These are phyloP conservation scores for Siniperca chuatsi DNA, from an alignment of 2,113 vertebrate species.

Conservation along the genomic window DNA sequence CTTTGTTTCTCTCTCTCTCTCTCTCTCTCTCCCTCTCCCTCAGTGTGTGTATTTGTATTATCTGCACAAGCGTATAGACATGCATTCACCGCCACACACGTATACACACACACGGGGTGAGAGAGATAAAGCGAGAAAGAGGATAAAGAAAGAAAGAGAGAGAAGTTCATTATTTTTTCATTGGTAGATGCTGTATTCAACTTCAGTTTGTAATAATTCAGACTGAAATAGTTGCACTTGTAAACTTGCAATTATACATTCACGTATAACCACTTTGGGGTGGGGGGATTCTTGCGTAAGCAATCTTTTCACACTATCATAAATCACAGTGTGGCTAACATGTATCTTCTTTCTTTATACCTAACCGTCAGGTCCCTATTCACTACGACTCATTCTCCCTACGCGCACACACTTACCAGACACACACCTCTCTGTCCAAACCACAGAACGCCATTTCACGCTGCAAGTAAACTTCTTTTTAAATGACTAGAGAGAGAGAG, in stretches of 20 bases:
- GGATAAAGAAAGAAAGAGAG: no score
- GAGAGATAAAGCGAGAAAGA: no score
- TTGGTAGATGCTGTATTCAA: not conserved
- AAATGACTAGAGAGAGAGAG: slow-evolving; percentile 27
- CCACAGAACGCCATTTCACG: not conserved
- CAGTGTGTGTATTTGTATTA: no score
- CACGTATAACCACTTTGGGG: slow-evolving; percentile 16
- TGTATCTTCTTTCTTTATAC: slow-evolving; percentile 85
- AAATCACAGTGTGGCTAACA: slow-evolving; percentile 87
- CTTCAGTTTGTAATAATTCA: slow-evolving; percentile 4
- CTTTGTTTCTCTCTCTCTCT: slow-evolving; percentile 16
- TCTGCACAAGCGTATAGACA: no score
- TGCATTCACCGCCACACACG: no score
- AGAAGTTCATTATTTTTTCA: no score
- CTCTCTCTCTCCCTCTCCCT: no score
- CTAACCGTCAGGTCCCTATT: slow-evolving; percentile 79
- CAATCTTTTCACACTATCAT: slow-evolving; percentile 87
- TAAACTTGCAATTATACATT: not conserved
- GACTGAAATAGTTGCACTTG: not conserved
- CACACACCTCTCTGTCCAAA: slow-evolving; percentile 50
- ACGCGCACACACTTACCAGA: not conserved
- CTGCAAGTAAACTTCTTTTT: slow-evolving; percentile 52
- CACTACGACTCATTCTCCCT: slow-evolving; percentile 81
- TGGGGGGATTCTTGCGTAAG: slow-evolving; percentile 84
- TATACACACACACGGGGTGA: no score